phyloP scores from a whole-genome alignment of 2,888 invertebrate species.

The Leucophenga montana region DNA sequence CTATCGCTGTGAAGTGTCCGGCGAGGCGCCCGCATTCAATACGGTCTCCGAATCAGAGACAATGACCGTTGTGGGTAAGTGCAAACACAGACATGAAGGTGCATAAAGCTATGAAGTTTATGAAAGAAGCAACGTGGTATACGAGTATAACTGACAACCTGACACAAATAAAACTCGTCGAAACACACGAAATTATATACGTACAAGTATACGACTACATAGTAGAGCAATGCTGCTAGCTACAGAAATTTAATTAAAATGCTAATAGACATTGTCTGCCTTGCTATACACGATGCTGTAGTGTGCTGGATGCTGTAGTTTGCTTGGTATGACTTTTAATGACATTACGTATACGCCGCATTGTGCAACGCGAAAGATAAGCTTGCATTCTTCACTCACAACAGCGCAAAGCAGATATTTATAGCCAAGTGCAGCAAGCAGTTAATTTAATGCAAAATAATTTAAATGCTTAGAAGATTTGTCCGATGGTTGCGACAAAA shows the following conservation, averaged over 20 bases:
- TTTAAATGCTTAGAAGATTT: slow-evolving; percentile 28
- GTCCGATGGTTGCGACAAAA: slow-evolving; percentile 22
- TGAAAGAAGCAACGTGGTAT: slow-evolving; percentile 33
- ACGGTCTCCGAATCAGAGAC: slow-evolving; percentile 83
- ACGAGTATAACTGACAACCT: slow-evolving; percentile 17
- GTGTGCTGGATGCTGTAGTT: neutral
- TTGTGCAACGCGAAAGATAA: slow-evolving; percentile 7
- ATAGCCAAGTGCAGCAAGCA: neutral
- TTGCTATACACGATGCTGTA: neutral
- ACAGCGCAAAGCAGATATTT: neutral
- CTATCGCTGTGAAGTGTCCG: slow-evolving; percentile 86
- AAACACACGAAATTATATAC: neutral
- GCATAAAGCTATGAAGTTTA: slow-evolving; percentile 4
- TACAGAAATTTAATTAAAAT: slow-evolving; percentile 65
- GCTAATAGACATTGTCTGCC: slow-evolving; percentile 59
- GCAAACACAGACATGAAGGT: slow-evolving; percentile 14
- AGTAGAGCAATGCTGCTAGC: slow-evolving; percentile 26
- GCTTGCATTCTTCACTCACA: neutral
- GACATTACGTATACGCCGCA: slow-evolving; percentile 10
- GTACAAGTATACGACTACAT: slow-evolving; percentile 14
- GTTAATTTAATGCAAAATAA: slow-evolving; percentile 23
- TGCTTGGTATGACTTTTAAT: slow-evolving; percentile 13
- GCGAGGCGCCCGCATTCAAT: slow-evolving; percentile 84
- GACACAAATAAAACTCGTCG: slow-evolving; percentile 31
- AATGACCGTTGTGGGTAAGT: slow-evolving; percentile 84